Percentiles rank a stretch among this genome's conserved stretches.
phyloP scores from a whole-genome alignment of 2,797 vertebrate species.

The Pipistrellus pipistrellus region DNA sequence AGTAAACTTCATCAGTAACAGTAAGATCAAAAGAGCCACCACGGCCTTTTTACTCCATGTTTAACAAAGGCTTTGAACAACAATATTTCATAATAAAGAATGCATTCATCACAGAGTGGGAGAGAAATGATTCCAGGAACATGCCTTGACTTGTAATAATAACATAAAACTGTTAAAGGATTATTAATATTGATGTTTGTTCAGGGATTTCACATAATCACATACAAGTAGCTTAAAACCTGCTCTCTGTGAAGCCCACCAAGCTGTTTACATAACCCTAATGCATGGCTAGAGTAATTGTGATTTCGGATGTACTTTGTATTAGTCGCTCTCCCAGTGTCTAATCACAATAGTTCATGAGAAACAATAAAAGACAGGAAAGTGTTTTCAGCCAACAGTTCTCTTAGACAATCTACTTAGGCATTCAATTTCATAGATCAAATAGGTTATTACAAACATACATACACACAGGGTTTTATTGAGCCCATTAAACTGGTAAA shows the following conservation, averaged over 20 bases:
- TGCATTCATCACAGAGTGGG: not conserved
- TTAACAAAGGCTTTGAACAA: constrained; percentile 42
- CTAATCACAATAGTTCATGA: constrained; percentile 68
- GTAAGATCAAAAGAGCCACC: constrained; percentile 49
- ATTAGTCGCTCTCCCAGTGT: not conserved
- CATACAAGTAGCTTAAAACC: constrained; percentile 81
- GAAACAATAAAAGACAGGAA: constrained; percentile 73
- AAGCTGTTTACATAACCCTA: constrained; percentile 83
- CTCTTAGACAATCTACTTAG: constrained; percentile 68
- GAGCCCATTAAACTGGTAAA: constrained; percentile 75
- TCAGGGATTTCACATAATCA: constrained; percentile 73
- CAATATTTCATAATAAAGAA: constrained; percentile 48
- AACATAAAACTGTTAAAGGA: not conserved
- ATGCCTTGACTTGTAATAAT: constrained; percentile 15
- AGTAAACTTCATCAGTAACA: constrained; percentile 64
- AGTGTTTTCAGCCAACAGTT: constrained; percentile 71
- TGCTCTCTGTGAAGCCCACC: constrained; percentile 82
- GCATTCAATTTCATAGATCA: constrained; percentile 79
- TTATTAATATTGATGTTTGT: constrained; percentile 84
- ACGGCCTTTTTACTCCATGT: constrained; percentile 22
- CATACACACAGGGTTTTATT: constrained; percentile 73
- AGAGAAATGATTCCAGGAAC: constrained; percentile 68
- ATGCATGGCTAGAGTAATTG: constrained; percentile 68
- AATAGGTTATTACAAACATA: constrained; percentile 81
- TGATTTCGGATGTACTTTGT: constrained; percentile 45